Base-by-base conservation (phyloP, 1,140 invertebrate genomes). In the Olivierus martensii region DNA sequence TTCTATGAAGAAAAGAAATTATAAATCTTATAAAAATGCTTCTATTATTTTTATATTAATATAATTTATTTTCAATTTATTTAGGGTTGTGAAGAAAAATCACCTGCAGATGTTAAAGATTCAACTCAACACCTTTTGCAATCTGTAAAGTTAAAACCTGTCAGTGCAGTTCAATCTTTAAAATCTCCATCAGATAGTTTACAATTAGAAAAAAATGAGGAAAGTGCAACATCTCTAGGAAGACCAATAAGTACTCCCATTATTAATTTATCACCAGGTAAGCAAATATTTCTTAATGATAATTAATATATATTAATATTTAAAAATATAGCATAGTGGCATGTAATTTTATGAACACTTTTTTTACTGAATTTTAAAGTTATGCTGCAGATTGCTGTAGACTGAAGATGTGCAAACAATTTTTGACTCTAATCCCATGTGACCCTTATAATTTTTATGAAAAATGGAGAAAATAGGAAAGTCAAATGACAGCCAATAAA, bases 141-240 rank as follows among this genome's bases (percentile, higher is more conserved):
- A 42, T 65, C 66, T 14, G 66, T 71, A 11, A 69, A 70, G 52
- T 48, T 74, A 14, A 61, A 71, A n/a, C 67, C 71, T 2, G 69
- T 69, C 11, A 66, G 68, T 15, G 44, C 67, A 4, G 63, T 64
- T 39, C 66, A 68, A 48, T 62, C 59, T 12, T 53, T 73, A 17
- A 66, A 68, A 42, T 75, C 73, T 46, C 73, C 73, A 2, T 73
- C 70, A 10, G 74, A 75, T 53, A 68, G 69, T 9, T 28, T 28
- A 28, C 64, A 66, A 6, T 58, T 65, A 21, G 28, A 38, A 36
- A 35, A 37, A 22, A 50, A 38, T 28, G 37, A 35, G 17, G 52
- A 53, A 17, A 15, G n/a, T 19, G 28, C 6, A 46, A 43, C 36
- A 6, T 45, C 45, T 21, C 9, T 28, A 28, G 28, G 28, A 28